A percentile compares a stretch with the other conserved stretches of the same genome.
Evolutionary conservation across 92 coral and sea anemone species (phyloP).

Genomic region (Chrysogorgia sp.): DNA sequence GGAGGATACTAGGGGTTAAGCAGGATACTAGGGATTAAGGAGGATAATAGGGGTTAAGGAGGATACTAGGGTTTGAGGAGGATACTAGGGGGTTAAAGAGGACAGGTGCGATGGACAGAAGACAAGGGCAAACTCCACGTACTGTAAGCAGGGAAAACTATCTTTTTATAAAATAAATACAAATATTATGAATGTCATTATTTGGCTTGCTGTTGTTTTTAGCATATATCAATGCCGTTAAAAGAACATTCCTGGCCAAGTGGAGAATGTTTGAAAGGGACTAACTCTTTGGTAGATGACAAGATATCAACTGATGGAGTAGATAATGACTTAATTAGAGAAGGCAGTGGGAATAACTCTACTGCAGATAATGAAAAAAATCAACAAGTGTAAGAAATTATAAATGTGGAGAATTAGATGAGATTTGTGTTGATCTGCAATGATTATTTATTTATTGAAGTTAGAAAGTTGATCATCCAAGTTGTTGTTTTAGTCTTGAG

Average conservation of each 20-base stretch:
- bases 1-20: no score
- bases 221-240: conserved; percentile 40
- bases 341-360: neutral
- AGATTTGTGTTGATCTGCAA: neutral
- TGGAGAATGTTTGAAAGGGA: neutral
- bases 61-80: no score
- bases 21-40: no score
- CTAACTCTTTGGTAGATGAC: neutral
- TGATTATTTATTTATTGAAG: neutral
- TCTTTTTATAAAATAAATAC: no score
- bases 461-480: neutral
- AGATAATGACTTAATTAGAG: conserved; percentile 11
- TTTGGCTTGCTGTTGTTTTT: neutral
- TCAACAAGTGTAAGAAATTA: conserved; percentile 29
- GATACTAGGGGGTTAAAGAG: no score
- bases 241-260: conserved; percentile 30
- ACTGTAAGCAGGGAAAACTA: no score
- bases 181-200: no score
- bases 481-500: neutral
- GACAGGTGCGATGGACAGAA: no score
- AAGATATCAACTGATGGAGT: neutral
- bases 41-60: no score
- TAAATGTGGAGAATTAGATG: neutral
- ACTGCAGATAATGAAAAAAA: conserved; percentile 29
- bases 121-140: no score